Base-by-base conservation (phyloP, 1,140 invertebrate genomes). In the Aphelinus certus region DNA sequence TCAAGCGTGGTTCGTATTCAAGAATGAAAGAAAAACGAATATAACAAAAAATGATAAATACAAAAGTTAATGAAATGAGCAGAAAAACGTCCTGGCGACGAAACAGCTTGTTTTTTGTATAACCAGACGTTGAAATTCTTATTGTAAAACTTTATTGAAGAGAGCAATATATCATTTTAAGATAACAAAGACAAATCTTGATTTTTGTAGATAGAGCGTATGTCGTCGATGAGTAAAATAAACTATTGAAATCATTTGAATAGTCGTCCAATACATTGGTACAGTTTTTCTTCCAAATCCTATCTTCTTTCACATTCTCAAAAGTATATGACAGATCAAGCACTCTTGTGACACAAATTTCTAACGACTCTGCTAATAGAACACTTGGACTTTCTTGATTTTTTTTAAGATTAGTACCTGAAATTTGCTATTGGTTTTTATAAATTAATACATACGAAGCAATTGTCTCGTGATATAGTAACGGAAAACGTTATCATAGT, bases 171-270 rank as follows among this genome's bases (percentile, higher is more conserved):
- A 26, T 26, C 26, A 26, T 26, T 26, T 26, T 26, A 26, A 26
- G 26, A 26, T 26, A 26, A 26, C 26, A 26, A 26, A 26, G 26
- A 26, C 26, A 26, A 26, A 26, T 26, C 26, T 26, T 26, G 26
- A 26, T 26, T 26, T 26, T 26, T 26, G 26, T 26, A 26, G 26
- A 26, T 68, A 76, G 51, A 65, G 48, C 43, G 56, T 46, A 48
- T 76, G 75, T 71, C 61, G 66, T 71, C 77, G 74, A 79, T 78
- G 77, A 77, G 81, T 78, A 83, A 82, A 84, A 83, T 82, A 84
- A 84, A 83, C 81, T 82, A 82, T 83, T 84, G 77, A 80, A 76
- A 64, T 55, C 61, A 66, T 63, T 55, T 47, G 66, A 71, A 51
- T 26, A 26, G 26, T 26, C 26, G 26, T 26, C 26, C 0, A 26